A percentile compares a stretch with the other conserved stretches of the same genome.
Evolutionary conservation across 2,888 invertebrate species (phyloP).

Genomic region (Mimumesa dahlbomi): DNA sequence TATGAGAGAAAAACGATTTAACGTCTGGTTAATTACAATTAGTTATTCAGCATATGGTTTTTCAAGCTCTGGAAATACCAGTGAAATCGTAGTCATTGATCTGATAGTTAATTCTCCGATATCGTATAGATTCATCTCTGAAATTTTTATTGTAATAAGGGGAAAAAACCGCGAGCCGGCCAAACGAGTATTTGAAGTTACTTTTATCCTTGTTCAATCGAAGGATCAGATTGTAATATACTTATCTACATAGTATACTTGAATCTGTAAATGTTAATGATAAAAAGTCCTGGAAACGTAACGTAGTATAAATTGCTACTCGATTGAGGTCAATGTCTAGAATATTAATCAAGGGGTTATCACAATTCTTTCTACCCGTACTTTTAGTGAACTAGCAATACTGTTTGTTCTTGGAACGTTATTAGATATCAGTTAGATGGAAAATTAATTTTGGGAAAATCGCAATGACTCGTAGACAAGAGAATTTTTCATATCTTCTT

Average conservation of each 20-base stretch:
- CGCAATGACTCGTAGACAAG: too few species aligned
- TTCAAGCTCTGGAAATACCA: constrained; percentile 35
- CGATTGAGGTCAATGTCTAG: constrained; percentile 42
- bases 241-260: too few species aligned
- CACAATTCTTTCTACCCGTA: background rate
- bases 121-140: too few species aligned
- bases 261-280: background rate
- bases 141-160: too few species aligned
- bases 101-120: constrained; percentile 10
- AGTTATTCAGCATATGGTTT: too few species aligned
- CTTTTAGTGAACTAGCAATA: background rate
- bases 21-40: too few species aligned
- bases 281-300: too few species aligned
- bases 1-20: too few species aligned
- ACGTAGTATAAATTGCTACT: background rate
- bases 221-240: constrained; percentile 1
- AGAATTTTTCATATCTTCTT: too few species aligned
- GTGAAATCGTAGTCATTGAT: background rate
- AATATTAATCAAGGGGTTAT: constrained; percentile 35
- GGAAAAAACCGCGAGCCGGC: too few species aligned
- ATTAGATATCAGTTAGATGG: background rate
- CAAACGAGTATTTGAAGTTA: constrained; percentile 24
- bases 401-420: background rate
- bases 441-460: too few species aligned
- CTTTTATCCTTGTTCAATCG: constrained; percentile 11